Conservation (phyloP, 1,140 invertebrate genomes). For the Alviniconcha marisindica region DNA sequence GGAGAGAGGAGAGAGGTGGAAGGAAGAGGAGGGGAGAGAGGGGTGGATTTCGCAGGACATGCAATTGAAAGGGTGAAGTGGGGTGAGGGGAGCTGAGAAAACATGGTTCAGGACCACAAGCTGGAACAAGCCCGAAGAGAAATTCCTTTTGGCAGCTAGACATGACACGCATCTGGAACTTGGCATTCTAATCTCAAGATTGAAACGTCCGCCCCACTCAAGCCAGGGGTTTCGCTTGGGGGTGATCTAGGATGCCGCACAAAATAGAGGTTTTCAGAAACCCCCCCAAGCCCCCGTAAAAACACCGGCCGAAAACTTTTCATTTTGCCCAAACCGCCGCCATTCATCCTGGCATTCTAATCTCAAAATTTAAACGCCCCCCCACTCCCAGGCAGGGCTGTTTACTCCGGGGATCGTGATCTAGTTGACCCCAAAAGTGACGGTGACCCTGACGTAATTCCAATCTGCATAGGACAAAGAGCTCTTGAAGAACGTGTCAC, state of each 20-base stretch:
- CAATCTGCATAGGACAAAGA: constrained; percentile 43
- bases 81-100: background rate
- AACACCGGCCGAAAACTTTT: background rate
- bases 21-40: background rate
- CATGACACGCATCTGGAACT: constrained; percentile 18
- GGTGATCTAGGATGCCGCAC: background rate
- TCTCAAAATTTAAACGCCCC: too few species aligned
- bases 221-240: background rate
- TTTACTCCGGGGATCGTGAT: constrained; percentile 31
- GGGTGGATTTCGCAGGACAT: background rate
- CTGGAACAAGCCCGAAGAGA: background rate
- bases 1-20: background rate
- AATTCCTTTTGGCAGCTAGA: background rate
- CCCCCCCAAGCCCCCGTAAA: background rate
- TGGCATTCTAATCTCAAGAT: constrained; percentile 33
- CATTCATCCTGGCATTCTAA: background rate
- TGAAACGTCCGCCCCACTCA: background rate
- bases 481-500: constrained; percentile 34
- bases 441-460: constrained; percentile 43
- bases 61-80: background rate
- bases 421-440: constrained; percentile 39
- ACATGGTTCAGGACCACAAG: background rate
- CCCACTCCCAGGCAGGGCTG: constrained; percentile 19
- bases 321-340: background rate
- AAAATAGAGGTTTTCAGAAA: constrained; percentile 17